Percentiles rank a stretch among this genome's conserved stretches.
Evolutionary conservation across 2,797 vertebrate genomes (phyloP).

Genomic region (Sphenodon punctatus): DNA sequence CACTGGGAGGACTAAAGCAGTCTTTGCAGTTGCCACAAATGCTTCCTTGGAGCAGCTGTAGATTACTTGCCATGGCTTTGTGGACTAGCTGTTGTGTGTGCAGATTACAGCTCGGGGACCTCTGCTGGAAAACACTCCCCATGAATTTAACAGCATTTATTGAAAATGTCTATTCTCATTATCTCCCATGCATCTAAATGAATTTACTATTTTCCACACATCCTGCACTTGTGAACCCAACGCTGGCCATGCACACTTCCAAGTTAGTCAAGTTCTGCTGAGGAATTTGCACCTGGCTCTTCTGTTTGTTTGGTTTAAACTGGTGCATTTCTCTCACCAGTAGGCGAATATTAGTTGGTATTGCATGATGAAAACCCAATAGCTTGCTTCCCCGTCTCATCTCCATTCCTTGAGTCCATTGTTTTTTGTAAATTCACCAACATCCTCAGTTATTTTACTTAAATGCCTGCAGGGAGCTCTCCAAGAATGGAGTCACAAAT

Average conservation of each 20-base stretch:
- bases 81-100: too few relatives aligned
- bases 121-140: too few relatives aligned
- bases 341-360: background rate
- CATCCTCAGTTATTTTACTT: background rate
- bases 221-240: background rate
- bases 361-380: background rate
- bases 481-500: background rate
- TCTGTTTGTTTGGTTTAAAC: background rate
- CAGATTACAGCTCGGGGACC: too few relatives aligned
- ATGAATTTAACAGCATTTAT: too few relatives aligned
- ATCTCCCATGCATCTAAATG: background rate
- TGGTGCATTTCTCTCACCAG: background rate
- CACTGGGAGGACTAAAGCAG: too few relatives aligned
- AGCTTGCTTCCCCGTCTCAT: background rate
- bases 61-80: too few relatives aligned
- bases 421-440: background rate
- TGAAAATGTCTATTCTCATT: too few relatives aligned
- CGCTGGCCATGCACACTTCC: background rate
- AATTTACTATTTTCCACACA: background rate
- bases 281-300: background rate
- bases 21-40: too few relatives aligned
- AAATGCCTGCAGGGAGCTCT: background rate
- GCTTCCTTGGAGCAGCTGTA: too few relatives aligned
- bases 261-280: accelerated
- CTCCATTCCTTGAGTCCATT: background rate